phyloP scores from a whole-genome alignment of 1,140 invertebrate species.

The Grapholita molesta region DNA sequence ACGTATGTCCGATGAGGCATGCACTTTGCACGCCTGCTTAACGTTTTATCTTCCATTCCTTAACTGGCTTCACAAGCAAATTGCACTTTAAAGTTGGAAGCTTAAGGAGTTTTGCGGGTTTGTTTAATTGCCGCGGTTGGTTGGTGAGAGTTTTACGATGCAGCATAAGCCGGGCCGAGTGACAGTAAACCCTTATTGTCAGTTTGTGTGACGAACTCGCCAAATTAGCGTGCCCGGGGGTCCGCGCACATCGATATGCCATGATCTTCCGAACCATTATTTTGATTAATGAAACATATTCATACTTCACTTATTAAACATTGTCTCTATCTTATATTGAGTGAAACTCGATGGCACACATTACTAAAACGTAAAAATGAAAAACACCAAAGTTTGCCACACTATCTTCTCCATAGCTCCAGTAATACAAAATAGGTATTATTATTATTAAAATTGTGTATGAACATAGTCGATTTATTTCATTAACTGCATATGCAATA shows the following conservation, averaged over 20 bases:
- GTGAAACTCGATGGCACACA: too few relatives aligned
- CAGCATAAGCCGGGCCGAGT: conserved; percentile 44
- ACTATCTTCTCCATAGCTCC: too few relatives aligned
- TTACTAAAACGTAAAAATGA: too few relatives aligned
- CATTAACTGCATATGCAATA: too few relatives aligned
- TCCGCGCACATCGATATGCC: conserved; percentile 39
- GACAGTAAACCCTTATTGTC: conserved; percentile 69
- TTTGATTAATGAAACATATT: background rate
- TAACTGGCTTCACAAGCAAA: conserved; percentile 11
- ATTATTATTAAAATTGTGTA: too few relatives aligned
- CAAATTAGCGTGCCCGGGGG: conserved; percentile 67
- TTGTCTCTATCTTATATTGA: too few relatives aligned
- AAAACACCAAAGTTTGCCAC: too few relatives aligned
- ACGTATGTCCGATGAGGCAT: conserved; percentile 55
- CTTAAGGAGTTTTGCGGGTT: background rate
- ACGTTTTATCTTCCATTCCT: conserved; percentile 24
- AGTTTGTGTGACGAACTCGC: conserved; percentile 70
- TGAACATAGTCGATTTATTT: too few relatives aligned
- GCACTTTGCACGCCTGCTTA: conserved; percentile 48
- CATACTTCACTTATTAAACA: too few relatives aligned
- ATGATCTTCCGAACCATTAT: background rate
- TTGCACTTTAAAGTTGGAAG: conserved; percentile 7
- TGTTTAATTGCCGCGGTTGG: conserved; percentile 20
- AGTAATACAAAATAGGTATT: too few relatives aligned
- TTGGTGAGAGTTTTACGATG: conserved; percentile 61